Evolutionary conservation across 2,113 vertebrate species (phyloP).

Genomic region (Halcyon senegalensis): DNA sequence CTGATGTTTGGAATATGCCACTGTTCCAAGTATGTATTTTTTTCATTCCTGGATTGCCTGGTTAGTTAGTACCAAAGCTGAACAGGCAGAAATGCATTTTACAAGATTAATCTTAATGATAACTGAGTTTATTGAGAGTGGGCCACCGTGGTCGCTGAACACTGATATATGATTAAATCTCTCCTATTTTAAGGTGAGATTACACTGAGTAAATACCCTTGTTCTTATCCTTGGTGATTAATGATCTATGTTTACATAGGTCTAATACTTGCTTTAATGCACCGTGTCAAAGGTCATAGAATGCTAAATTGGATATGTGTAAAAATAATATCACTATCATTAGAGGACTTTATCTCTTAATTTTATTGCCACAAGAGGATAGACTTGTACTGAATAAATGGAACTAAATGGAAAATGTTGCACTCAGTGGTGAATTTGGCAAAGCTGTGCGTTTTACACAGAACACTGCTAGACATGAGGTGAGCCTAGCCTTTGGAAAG

Average conservation of each 20-base stretch:
- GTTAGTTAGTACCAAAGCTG: background rate
- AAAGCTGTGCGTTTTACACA: background rate
- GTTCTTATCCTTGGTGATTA: conserved; percentile 44
- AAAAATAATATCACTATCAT: background rate
- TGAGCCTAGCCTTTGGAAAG: background rate
- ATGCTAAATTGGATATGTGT: background rate
- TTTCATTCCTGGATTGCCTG: background rate
- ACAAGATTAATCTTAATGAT: background rate
- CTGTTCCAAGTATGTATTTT: background rate
- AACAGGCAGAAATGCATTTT: background rate
- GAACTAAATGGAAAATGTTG: background rate
- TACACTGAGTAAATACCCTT: background rate
- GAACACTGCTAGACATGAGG: background rate
- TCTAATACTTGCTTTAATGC: background rate
- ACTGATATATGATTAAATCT: background rate
- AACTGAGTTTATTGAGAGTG: background rate
- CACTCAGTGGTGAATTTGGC: background rate
- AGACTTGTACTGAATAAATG: background rate
- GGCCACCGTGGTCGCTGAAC: background rate
- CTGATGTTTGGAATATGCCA: background rate
- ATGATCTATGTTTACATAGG: conserved; percentile 37
- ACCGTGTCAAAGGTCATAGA: background rate
- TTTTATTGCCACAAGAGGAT: background rate
- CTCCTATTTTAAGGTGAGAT: conserved; percentile 43
- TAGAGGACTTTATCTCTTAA: background rate